These are phyloP conservation scores for Porites rus DNA, from an alignment of 92 coral and sea anemone species.

Conservation along the genomic window DNA sequence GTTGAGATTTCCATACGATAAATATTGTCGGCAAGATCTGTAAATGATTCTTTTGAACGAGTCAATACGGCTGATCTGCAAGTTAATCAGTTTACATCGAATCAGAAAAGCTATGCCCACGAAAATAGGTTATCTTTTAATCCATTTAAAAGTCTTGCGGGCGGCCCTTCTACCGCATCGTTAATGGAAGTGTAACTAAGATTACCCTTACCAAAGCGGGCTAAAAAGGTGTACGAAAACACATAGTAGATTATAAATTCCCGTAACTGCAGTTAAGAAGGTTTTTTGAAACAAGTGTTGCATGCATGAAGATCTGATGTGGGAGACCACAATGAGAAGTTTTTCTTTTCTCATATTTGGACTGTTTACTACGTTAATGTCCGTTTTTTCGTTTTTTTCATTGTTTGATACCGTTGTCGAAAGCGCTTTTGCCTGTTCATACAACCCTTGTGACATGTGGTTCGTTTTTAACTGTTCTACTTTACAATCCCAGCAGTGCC, in stretches of 20 bases:
- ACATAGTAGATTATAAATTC: neutral
- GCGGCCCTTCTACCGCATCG: slow-evolving; percentile 3
- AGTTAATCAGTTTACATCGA: slow-evolving; percentile 26
- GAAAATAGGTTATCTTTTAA: slow-evolving; percentile 23
- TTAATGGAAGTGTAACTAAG: neutral
- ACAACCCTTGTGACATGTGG: too few relatives aligned
- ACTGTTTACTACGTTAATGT: too few relatives aligned
- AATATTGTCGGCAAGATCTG: slow-evolving; percentile 13
- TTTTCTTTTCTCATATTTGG: too few relatives aligned
- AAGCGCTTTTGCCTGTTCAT: too few relatives aligned
- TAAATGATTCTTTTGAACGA: neutral
- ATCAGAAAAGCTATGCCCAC: neutral
- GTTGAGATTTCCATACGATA: neutral
- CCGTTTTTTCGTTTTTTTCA: too few relatives aligned
- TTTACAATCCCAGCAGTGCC: neutral
- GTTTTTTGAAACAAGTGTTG: neutral
- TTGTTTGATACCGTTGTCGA: too few relatives aligned
- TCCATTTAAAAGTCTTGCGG: neutral
- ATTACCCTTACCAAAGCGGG: neutral
- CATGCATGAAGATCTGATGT: too few relatives aligned
- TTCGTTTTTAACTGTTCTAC: too few relatives aligned
- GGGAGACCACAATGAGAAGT: too few relatives aligned
- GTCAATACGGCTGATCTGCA: neutral
- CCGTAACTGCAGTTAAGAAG: neutral
- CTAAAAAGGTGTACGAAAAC: neutral